Conservation (phyloP, 1,140 invertebrate species). For the Drosophila asahinai region DNA sequence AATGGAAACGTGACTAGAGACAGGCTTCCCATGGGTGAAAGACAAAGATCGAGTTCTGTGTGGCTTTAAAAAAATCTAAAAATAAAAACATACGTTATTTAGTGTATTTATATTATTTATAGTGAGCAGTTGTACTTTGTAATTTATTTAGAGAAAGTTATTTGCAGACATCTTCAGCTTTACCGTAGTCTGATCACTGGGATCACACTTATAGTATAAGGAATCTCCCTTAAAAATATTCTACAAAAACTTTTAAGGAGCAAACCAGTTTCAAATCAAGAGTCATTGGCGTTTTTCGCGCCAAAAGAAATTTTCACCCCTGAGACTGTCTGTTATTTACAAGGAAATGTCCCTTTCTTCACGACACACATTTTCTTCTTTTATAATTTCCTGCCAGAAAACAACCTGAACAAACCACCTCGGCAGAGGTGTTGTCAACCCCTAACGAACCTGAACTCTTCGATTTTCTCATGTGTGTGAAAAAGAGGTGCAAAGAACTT, state of each 20-base stretch:
- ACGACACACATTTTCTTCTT: slow-evolving; percentile 4
- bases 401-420: slow-evolving; percentile 31
- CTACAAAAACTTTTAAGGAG: neutral
- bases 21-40: slow-evolving; percentile 14
- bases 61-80: neutral
- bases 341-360: neutral
- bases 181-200: neutral
- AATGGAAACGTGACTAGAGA: slow-evolving; percentile 30
- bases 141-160: neutral
- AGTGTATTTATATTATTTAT: neutral
- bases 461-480: slow-evolving; percentile 1
- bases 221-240: neutral
- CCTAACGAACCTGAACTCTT: slow-evolving; percentile 18
- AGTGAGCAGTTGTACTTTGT: neutral
- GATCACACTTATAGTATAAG: neutral
- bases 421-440: slow-evolving; percentile 12
- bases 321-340: neutral
- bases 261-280: slow-evolving; percentile 1
- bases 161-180: neutral
- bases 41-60: neutral
- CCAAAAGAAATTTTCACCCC: slow-evolving; percentile 5
- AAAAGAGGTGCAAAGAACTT: slow-evolving; percentile 35
- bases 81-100: neutral
- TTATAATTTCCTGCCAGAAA: slow-evolving; percentile 3
- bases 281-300: slow-evolving; percentile 4